Base-by-base conservation (phyloP, 2,797 vertebrate genomes). In the Lerista edwardsae region DNA sequence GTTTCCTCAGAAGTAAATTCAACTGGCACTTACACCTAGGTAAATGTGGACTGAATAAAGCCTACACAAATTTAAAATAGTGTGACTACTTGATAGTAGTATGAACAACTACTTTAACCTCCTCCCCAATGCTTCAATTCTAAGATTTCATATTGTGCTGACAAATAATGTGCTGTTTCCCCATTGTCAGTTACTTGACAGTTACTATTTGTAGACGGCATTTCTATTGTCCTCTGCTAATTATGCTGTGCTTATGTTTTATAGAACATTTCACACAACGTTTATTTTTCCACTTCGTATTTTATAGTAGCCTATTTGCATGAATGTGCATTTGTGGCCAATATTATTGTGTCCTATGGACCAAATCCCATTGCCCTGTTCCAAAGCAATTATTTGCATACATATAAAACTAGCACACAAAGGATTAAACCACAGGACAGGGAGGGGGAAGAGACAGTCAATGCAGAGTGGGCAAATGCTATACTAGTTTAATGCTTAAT, bases 131-230 rank as follows among this genome's bases (percentile, higher is more conserved):
- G 84, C 65, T 65, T 89, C 83, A 71, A 55, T 78, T 88, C 69
- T 86, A 67, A 89, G 85, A 82, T 89, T 89, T 93, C 85, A 87
- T 21, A 79, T 82, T 79, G 91, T 87, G 83, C 91, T 91, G 21
- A 76, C 21, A 47, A 51, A 34, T 59, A 27, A 25, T 39, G 23
- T 12, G 34, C 23, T 76, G 10, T 36, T 91, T 94, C 93, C 91
- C 91, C 44, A 39, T 94, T 94, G 84, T 90, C 87, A 95, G 85
- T 94, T 91, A 94, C 94, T 85, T 91, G 91, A 93, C 90, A 93
- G 89, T 93, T 94, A 90, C 90, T 90, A 88, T 91, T 89, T 73
- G 91, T 84, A 94, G 93, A 94, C 44, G 91, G 80, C 68, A 93
- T 91, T 92, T 93, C 90, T 92, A 88, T 86, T 91, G 90, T 90